Evolutionary conservation across 1,140 invertebrate genomes (phyloP).

Genomic region (Brachionus plicatilis): DNA sequence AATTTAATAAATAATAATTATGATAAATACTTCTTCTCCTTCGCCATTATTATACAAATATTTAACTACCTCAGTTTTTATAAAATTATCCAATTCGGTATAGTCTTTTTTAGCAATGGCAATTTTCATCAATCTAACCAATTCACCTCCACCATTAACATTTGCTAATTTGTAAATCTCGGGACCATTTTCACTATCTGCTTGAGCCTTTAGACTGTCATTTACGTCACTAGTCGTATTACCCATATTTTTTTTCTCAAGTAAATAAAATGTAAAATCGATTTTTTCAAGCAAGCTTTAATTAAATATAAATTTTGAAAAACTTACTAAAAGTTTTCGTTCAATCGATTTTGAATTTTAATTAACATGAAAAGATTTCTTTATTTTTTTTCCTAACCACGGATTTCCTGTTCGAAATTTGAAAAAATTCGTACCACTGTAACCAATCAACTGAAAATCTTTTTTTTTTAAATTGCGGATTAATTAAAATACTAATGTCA

Average conservation of each 20-base stretch:
- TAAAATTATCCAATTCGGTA: constrained; percentile 36
- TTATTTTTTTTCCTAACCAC: neutral
- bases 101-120: constrained; percentile 13
- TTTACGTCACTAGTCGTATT: constrained; percentile 39
- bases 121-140: constrained; percentile 17
- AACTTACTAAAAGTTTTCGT: neutral
- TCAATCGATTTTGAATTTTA: neutral
- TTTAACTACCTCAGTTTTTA: constrained; percentile 26
- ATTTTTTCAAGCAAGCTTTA: neutral
- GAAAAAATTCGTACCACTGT: neutral
- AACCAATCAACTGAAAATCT: neutral
- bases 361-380: neutral
- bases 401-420: neutral
- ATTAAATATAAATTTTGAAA: neutral
- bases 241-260: neutral
- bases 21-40: constrained; percentile 2
- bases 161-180: constrained; percentile 39
- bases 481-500: neutral
- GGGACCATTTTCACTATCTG: constrained; percentile 33
- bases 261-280: neutral
- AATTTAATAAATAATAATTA: neutral
- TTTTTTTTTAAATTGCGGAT: neutral
- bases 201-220: constrained; percentile 34
- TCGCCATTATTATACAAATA: constrained; percentile 34
- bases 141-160: constrained; percentile 15